phyloP scores from a whole-genome alignment of 1,140 invertebrate genomes.

The Drosophila sulfurigaster region DNA sequence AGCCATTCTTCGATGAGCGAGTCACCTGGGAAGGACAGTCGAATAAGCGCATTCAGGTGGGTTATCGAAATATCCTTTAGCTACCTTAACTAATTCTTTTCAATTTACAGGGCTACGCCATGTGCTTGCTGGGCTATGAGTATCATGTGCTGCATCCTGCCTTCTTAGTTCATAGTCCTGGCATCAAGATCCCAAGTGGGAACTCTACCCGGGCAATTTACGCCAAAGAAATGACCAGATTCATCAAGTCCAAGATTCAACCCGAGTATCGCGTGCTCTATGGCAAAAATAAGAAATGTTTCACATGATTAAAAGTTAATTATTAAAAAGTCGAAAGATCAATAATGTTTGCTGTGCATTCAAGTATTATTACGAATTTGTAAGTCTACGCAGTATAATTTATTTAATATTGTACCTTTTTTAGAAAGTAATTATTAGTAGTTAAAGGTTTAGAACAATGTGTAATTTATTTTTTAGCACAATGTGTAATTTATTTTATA shows the following conservation, averaged over 20 bases:
- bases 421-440: no score
- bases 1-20: constrained; percentile 94
- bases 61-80: neutral
- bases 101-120: constrained; percentile 73
- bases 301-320: constrained; percentile 42
- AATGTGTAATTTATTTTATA: no score
- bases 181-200: constrained; percentile 63
- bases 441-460: no score
- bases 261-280: constrained; percentile 75
- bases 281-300: constrained; percentile 58
- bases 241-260: constrained; percentile 71
- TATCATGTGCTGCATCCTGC: constrained; percentile 82
- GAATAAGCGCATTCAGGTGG: constrained; percentile 96
- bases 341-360: neutral
- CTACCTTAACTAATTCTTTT: constrained; percentile 2
- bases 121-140: constrained; percentile 84
- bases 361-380: constrained; percentile 17
- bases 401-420: no score
- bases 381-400: neutral
- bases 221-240: constrained; percentile 63
- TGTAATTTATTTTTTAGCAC: no score
- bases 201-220: constrained; percentile 33
- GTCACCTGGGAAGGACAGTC: constrained; percentile 95
- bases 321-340: neutral
- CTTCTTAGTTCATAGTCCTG: constrained; percentile 83